Conservation (phyloP, 2,888 invertebrate species). For the Heterodera filipjevi region DNA sequence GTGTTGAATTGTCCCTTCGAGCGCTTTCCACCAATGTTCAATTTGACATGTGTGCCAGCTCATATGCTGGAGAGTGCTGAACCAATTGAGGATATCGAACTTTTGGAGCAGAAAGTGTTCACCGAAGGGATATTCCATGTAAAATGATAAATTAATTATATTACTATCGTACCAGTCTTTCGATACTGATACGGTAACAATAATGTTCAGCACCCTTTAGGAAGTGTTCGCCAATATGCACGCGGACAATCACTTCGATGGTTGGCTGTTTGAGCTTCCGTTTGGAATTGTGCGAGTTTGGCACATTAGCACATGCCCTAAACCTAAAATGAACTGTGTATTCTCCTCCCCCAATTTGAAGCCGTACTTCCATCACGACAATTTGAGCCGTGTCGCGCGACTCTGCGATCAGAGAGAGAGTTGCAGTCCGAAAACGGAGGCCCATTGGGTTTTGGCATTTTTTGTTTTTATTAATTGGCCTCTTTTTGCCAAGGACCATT, state of each 20-base stretch:
- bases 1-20: slow-evolving; percentile 57
- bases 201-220: slow-evolving; percentile 38
- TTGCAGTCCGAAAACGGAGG: slow-evolving; percentile 41
- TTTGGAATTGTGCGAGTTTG: slow-evolving; percentile 42
- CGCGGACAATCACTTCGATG: slow-evolving; percentile 58
- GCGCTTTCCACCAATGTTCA: slow-evolving; percentile 44
- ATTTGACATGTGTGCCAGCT: slow-evolving; percentile 50
- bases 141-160: not conserved
- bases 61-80: slow-evolving; percentile 45
- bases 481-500: slow-evolving; percentile 36
- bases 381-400: slow-evolving; percentile 47
- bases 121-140: not conserved
- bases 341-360: not conserved
- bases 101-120: slow-evolving; percentile 36
- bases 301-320: not conserved
- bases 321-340: not conserved
- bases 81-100: slow-evolving; percentile 39
- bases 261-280: slow-evolving; percentile 52
- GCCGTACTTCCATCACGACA: slow-evolving; percentile 53
- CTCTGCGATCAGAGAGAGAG: slow-evolving; percentile 38
- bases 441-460: slow-evolving; percentile 27
- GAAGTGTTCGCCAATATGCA: slow-evolving; percentile 62
- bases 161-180: not conserved
- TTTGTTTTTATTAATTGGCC: too few relatives aligned
- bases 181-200: not conserved